Percentiles rank a stretch among this genome's conserved stretches.
phyloP scores from a whole-genome alignment of 92 coral and sea anemone species.

The Epizoanthus ramosus region DNA sequence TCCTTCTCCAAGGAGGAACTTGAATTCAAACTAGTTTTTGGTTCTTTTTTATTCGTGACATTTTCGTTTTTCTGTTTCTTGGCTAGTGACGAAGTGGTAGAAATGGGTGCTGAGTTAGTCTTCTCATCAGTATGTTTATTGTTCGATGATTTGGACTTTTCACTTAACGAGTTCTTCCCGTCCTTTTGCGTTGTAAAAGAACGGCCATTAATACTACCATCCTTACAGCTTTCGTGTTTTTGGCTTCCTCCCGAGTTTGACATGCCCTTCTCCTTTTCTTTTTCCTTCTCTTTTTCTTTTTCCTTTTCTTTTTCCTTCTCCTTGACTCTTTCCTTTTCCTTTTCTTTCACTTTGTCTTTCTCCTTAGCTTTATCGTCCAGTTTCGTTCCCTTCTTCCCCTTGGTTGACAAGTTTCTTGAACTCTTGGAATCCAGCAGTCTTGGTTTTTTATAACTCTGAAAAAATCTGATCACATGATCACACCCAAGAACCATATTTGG shows the following conservation, averaged over 20 bases:
- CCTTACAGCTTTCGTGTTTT: constrained; percentile 5
- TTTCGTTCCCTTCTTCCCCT: constrained; percentile 25
- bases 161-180: background rate
- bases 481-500: constrained; percentile 87
- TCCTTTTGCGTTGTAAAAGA: background rate
- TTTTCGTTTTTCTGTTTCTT: constrained; percentile 24
- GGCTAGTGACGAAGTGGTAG: background rate
- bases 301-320: constrained; percentile 25
- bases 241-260: background rate
- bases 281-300: constrained; percentile 9
- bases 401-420: constrained; percentile 16
- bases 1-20: constrained; percentile 26
- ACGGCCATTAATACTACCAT: background rate
- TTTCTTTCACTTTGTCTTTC: constrained; percentile 34
- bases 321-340: background rate
- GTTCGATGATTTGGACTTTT: background rate
- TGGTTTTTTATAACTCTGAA: constrained; percentile 61
- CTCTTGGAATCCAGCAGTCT: constrained; percentile 34
- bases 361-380: constrained; percentile 21
- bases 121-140: background rate
- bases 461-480: constrained; percentile 79
- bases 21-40: constrained; percentile 11
- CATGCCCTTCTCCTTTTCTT: constrained; percentile 10
- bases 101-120: background rate
- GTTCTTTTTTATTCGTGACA: background rate